These are phyloP conservation scores for Himalopsyche tibetana DNA, from an alignment of 2,888 invertebrate genomes.

Conservation along the genomic window DNA sequence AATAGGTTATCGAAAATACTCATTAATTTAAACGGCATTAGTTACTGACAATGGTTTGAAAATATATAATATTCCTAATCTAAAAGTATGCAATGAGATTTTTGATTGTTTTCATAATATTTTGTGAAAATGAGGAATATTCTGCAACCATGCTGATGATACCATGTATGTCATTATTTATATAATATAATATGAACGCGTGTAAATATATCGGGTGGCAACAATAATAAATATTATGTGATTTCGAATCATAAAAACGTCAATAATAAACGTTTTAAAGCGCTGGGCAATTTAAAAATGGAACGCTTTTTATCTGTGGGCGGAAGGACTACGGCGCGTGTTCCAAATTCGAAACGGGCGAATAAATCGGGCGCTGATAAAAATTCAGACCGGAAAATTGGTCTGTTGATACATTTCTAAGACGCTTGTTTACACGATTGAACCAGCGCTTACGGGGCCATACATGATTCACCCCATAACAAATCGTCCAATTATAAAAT, in stretches of 20 bases:
- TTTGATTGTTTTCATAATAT: no score
- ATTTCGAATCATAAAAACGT: constrained; percentile 4
- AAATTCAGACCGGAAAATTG: constrained; percentile 55
- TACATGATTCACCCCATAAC: not conserved
- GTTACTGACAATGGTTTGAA: no score
- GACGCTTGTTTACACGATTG: constrained; percentile 57
- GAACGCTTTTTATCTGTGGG: constrained; percentile 36
- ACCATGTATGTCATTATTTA: no score
- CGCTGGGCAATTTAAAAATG: constrained; percentile 42
- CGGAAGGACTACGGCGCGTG: constrained; percentile 46
- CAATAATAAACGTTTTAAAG: constrained; percentile 35
- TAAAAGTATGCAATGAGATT: no score
- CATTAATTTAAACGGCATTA: no score
- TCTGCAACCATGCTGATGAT: no score
- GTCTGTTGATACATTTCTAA: constrained; percentile 56
- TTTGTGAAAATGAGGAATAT: no score
- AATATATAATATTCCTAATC: no score
- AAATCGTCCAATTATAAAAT: not conserved
- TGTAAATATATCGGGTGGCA: not conserved
- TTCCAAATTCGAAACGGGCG: constrained; percentile 54
- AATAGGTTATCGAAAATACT: no score
- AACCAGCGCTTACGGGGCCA: constrained; percentile 40
- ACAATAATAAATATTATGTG: not conserved
- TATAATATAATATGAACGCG: no score
- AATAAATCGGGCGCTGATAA: constrained; percentile 60